Evolutionary conservation across 2,113 vertebrate genomes (phyloP).

Genomic region (Protomyctophum bolini): DNA sequence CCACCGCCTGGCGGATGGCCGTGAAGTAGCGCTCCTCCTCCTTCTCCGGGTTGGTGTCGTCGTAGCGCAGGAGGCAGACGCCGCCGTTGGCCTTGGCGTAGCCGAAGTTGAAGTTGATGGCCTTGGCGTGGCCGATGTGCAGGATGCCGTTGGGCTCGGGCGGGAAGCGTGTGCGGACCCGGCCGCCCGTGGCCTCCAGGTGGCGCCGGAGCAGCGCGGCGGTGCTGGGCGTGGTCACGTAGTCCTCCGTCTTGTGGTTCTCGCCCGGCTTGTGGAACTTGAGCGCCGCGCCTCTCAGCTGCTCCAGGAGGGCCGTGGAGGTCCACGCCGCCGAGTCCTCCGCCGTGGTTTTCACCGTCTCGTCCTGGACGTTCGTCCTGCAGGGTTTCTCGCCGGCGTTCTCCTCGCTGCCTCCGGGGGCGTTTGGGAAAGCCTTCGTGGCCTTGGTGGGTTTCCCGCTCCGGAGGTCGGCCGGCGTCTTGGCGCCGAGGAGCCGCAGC

Average conservation of each 20-base stretch:
- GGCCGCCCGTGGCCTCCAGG: no score
- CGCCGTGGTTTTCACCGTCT: slow-evolving; percentile 33
- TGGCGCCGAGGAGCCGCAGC: slow-evolving; percentile 86
- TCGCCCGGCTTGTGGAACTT: slow-evolving; percentile 89
- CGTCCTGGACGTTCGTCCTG: no score
- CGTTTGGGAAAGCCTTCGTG: slow-evolving; percentile 48
- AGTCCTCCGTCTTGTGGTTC: neutral
- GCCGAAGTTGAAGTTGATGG: slow-evolving; percentile 92
- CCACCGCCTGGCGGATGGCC: slow-evolving; percentile 87
- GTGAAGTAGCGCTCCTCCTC: slow-evolving; percentile 91
- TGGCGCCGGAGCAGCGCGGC: no score
- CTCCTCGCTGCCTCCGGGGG: slow-evolving; percentile 30
- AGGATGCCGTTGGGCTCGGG: slow-evolving; percentile 90
- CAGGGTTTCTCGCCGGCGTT: neutral
- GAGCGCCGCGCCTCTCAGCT: slow-evolving; percentile 86
- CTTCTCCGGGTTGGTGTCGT: slow-evolving; percentile 90
- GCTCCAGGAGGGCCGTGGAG: slow-evolving; percentile 81
- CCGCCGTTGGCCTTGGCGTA: slow-evolving; percentile 89
- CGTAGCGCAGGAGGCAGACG: slow-evolving; percentile 88
- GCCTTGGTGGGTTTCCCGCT: slow-evolving; percentile 88
- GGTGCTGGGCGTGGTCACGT: neutral
- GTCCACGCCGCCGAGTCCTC: no score
- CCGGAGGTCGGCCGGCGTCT: slow-evolving; percentile 85
- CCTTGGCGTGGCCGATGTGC: slow-evolving; percentile 90
- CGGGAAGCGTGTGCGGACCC: slow-evolving; percentile 88